A percentile compares a stretch with the other conserved stretches of the same genome.
Conservation (phyloP, 2,888 invertebrate species). For the Trachelus troglodyta region DNA sequence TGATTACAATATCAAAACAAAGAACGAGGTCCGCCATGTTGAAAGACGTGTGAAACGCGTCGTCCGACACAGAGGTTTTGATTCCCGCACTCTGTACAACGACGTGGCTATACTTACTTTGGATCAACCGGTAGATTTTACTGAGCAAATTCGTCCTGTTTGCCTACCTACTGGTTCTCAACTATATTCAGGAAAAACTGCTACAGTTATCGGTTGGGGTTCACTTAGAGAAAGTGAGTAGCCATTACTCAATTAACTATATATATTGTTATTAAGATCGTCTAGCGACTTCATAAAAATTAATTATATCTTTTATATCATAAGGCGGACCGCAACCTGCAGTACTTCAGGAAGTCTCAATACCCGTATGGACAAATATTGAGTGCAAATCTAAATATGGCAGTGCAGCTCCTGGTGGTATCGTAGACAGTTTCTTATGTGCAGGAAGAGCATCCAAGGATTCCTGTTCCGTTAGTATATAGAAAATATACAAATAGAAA, state of each 20-base stretch:
- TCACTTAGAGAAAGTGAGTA: slow-evolving; percentile 81
- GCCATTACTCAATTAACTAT: slow-evolving; percentile 2
- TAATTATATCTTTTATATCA: neutral
- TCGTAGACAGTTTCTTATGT: slow-evolving; percentile 88
- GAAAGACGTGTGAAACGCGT: slow-evolving; percentile 84
- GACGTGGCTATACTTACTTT: slow-evolving; percentile 85
- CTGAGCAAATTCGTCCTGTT: slow-evolving; percentile 79
- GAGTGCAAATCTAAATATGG: slow-evolving; percentile 86
- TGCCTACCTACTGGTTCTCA: slow-evolving; percentile 77
- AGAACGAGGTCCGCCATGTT: slow-evolving; percentile 79
- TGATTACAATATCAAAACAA: slow-evolving; percentile 84
- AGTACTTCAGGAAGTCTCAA: slow-evolving; percentile 83
- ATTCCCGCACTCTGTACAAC: slow-evolving; percentile 86
- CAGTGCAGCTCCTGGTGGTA: slow-evolving; percentile 88
- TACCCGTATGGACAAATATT: slow-evolving; percentile 84
- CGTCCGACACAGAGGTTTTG: slow-evolving; percentile 87
- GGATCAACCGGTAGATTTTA: slow-evolving; percentile 80
- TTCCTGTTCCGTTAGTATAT: slow-evolving; percentile 85
- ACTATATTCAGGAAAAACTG: slow-evolving; percentile 77
- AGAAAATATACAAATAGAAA: slow-evolving; percentile 23
- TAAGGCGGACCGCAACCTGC: slow-evolving; percentile 85
- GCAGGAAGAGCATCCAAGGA: slow-evolving; percentile 87
- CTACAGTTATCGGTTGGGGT: slow-evolving; percentile 91
- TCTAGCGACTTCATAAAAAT: slow-evolving; percentile 2
- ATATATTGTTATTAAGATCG: neutral